phyloP scores from a whole-genome alignment of 2,113 vertebrate species.

The Indicator indicator region DNA sequence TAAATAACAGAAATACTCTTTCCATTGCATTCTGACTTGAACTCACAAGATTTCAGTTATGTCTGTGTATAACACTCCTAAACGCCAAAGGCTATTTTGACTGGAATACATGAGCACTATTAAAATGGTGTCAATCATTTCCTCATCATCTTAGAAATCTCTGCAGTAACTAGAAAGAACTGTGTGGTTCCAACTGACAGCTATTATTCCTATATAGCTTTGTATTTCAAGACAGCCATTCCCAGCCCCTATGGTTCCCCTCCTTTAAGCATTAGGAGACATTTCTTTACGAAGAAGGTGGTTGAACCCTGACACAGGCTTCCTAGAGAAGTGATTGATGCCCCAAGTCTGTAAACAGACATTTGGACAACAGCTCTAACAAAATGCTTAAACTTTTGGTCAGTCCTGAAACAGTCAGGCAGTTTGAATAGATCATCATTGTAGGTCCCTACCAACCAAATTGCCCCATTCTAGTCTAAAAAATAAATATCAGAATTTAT shows the following conservation, averaged over 20 bases:
- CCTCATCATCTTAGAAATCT: background rate
- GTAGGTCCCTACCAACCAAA: background rate
- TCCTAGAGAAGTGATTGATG: background rate
- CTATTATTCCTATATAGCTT: background rate
- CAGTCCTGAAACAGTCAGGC: background rate
- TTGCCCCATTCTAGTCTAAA: background rate
- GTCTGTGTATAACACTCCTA: background rate
- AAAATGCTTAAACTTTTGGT: background rate
- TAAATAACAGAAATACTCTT: background rate
- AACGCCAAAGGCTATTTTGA: background rate
- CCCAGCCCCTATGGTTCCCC: background rate
- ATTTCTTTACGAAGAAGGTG: background rate
- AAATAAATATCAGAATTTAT: background rate
- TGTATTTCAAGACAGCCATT: background rate
- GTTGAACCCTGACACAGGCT: background rate
- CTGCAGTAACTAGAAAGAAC: background rate
- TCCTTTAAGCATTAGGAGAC: background rate
- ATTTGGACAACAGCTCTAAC: background rate
- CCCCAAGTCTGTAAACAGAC: background rate
- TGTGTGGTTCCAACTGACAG: background rate
- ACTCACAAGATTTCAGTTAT: background rate
- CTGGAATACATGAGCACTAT: background rate
- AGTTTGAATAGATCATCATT: background rate
- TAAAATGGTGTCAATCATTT: background rate
- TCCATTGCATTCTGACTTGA: background rate